Evolutionary conservation across 1,140 invertebrate species (phyloP).

Genomic region (Conopomorpha cramerella): DNA sequence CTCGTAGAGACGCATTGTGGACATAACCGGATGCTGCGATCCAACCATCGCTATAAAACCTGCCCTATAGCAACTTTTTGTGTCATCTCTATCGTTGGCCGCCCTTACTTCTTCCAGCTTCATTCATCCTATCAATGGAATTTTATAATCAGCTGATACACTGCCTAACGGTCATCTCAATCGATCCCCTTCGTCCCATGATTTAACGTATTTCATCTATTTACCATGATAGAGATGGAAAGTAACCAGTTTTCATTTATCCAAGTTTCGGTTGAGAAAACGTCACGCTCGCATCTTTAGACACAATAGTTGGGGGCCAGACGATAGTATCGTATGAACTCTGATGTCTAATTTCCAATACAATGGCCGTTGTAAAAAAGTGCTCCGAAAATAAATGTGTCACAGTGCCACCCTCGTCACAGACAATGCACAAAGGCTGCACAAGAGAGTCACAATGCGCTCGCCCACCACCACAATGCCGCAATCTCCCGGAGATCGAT

Average conservation of each 20-base stretch:
- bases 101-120: conserved; percentile 27
- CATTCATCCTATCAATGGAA: conserved; percentile 49
- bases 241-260: conserved; percentile 38
- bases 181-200: conserved; percentile 35
- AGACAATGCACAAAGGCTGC: conserved; percentile 50
- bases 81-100: conserved; percentile 32
- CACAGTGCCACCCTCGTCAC: conserved; percentile 51
- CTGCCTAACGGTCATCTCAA: conserved; percentile 27
- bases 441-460: conserved; percentile 31
- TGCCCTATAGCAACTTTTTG: conserved; percentile 37
- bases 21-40: conserved; percentile 53
- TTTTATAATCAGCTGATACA: conserved; percentile 45
- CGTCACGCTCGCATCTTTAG: too few relatives aligned
- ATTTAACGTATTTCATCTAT: conserved; percentile 29
- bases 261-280: conserved; percentile 19
- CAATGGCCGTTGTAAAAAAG: conserved; percentile 52
- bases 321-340: conserved; percentile 49
- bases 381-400: conserved; percentile 53
- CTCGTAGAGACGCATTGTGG: conserved; percentile 41
- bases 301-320: conserved; percentile 25
- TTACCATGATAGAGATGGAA: conserved; percentile 41
- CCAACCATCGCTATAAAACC: conserved; percentile 39
- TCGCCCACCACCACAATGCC: conserved; percentile 32
- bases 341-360: conserved; percentile 55
- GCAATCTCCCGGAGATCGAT: conserved; percentile 38